These are phyloP conservation scores for Paralichthys olivaceus DNA, from an alignment of 2,113 vertebrate species.

Conservation along the genomic window DNA sequence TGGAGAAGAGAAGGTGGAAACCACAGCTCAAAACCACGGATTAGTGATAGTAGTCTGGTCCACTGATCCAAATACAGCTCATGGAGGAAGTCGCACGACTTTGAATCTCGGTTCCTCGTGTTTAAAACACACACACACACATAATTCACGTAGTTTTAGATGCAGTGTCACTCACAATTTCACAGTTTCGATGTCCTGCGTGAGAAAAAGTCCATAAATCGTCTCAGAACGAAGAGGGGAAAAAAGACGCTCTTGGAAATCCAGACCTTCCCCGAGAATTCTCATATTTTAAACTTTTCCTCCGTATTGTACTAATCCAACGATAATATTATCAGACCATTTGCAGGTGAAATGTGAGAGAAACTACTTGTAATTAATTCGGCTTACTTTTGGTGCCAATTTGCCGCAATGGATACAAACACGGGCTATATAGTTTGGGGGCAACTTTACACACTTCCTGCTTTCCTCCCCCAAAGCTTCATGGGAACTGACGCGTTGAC, in stretches of 20 bases:
- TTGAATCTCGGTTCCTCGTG: not conserved
- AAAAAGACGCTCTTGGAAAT: fast-evolving
- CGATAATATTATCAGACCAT: fast-evolving
- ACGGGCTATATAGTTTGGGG: not conserved
- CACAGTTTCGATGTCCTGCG: not conserved
- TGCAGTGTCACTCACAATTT: not conserved
- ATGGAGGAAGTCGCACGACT: not conserved
- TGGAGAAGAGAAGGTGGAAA: not conserved
- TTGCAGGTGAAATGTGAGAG: not conserved
- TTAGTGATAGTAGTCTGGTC: not conserved
- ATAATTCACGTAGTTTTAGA: not conserved
- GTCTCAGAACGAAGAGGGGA: not conserved
- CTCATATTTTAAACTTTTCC: not conserved
- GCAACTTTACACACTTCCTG: constrained; percentile 1
- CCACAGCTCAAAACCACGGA: not conserved
- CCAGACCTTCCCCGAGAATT: not conserved
- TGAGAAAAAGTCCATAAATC: not conserved
- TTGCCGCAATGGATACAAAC: not conserved
- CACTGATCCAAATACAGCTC: not conserved
- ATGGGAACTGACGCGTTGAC: not conserved
- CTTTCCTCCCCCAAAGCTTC: not conserved
- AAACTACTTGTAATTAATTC: not conserved
- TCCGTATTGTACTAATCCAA: fast-evolving
- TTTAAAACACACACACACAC: not conserved
- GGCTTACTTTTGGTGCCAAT: not conserved